phyloP scores from a whole-genome alignment of 2,888 invertebrate genomes.

The Venustoraphidia nigricollis region DNA sequence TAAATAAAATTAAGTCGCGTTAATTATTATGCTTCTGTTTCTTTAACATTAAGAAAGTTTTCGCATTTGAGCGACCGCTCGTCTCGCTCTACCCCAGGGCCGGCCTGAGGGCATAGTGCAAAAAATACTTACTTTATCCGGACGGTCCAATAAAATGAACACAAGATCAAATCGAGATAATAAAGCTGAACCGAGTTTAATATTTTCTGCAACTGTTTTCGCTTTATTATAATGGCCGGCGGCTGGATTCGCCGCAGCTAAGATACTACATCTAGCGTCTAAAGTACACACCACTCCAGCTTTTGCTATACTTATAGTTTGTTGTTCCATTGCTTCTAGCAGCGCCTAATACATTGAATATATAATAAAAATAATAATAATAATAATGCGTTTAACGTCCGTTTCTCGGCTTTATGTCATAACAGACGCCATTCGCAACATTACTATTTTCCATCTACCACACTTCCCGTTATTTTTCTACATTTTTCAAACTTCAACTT shows the following conservation, averaged over 20 bases:
- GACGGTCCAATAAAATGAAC: conserved; percentile 77
- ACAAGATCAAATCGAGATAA: conserved; percentile 86
- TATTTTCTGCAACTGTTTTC: conserved; percentile 78
- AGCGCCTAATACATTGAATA: conserved; percentile 38
- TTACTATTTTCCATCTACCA: no score
- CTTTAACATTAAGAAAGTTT: no score
- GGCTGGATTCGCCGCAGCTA: conserved; percentile 87
- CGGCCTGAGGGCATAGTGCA: no score
- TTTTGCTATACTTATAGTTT: conserved; percentile 78
- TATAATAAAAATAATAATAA: background rate
- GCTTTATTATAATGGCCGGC: conserved; percentile 78
- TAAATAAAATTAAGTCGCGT: no score
- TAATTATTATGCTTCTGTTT: no score
- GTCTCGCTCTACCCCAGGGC: no score
- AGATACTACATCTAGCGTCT: conserved; percentile 67
- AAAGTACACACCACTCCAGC: conserved; percentile 73
- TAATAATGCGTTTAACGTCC: no score
- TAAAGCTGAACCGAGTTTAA: conserved; percentile 71
- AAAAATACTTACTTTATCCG: conserved; percentile 47
- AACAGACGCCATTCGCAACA: no score
- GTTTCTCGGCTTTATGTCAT: no score
- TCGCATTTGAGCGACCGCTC: no score
- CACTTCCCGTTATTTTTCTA: no score
- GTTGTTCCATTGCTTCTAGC: conserved; percentile 90
- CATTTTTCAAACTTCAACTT: no score